These are phyloP conservation scores for Chionoecetes opilio DNA, from an alignment of 1,140 invertebrate genomes.

Conservation along the genomic window DNA sequence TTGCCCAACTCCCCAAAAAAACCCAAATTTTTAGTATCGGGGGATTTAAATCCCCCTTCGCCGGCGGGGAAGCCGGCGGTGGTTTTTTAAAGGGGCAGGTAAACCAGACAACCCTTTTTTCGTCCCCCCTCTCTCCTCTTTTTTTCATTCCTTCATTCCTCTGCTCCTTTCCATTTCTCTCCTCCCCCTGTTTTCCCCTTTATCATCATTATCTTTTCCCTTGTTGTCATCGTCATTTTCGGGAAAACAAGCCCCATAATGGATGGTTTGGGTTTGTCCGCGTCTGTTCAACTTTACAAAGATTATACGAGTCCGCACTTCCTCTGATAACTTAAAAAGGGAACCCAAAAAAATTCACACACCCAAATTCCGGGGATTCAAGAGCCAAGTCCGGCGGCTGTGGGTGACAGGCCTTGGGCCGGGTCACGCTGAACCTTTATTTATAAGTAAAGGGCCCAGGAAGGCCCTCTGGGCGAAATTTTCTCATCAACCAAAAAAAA, in stretches of 20 bases:
- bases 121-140: not conserved
- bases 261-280: too few relatives aligned
- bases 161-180: too few relatives aligned
- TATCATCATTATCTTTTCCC: too few relatives aligned
- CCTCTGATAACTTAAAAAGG: not conserved
- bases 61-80: not conserved
- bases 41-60: too few relatives aligned
- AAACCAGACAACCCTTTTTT: not conserved
- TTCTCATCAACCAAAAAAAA: not conserved
- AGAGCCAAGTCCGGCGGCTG: not conserved
- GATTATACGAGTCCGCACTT: too few relatives aligned
- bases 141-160: not conserved
- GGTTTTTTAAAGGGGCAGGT: not conserved
- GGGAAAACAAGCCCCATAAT: too few relatives aligned
- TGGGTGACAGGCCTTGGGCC: not conserved
- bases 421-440: not conserved
- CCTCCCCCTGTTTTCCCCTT: too few relatives aligned
- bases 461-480: not conserved
- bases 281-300: too few relatives aligned
- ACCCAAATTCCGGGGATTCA: not conserved
- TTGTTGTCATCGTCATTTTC: too few relatives aligned
- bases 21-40: conserved; percentile 2
- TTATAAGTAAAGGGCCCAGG: too few relatives aligned
- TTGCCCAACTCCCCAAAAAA: conserved; percentile 39
- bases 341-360: not conserved